Evolutionary conservation across 2,797 vertebrate species (phyloP), one percentile per base, ranked within the genome.

Genomic region (Aldrovandia affinis): DNA sequence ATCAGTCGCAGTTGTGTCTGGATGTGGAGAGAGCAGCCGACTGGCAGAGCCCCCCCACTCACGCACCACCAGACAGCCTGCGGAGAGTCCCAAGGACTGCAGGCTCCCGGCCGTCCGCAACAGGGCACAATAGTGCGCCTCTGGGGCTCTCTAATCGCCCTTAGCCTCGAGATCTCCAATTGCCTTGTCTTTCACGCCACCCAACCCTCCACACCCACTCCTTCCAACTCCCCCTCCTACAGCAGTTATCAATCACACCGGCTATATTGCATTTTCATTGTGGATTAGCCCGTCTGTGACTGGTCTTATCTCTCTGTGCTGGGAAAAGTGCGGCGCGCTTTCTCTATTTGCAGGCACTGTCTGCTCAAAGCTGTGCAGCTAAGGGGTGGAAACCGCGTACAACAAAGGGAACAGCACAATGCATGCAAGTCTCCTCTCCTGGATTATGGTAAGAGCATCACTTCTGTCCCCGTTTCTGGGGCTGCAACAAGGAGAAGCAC

Each of bases 221-320:
- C 90, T 89, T 88, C 89, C 94, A 86, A 81, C 82, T 81, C 65
- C 70, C 20, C 70, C 22, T 25, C 18, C 82, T 83, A 79, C 81
- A 92, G 89, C 88, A 91, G 92, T 92, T 91, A 78, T 83, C 86
- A 86, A 88, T 87, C 73, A 78, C 1, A 88, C 87, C 89, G 57
- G 90, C 91, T 93, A 92, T 90, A 90, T 88, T 81, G 78, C 93
- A 91, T 91, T 88, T 92, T 92, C 91, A 93, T 92, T 81, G 84
- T 95, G 95, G 97, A 96, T 96, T 95, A 95, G 95, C 90, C 93
- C 93, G 93, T 87, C 91, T 93, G 68, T 92, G 92, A 88, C 94
- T 88, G 92, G 86, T 93, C 95, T 95, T 95, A 93, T 96, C 96
- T 92, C 92, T 94, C 94, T 89, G 88, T 88, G 82, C 88, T 85